A percentile compares a stretch with the other conserved stretches of the same genome.
These are phyloP conservation scores for Hypsopygia costalis DNA, from an alignment of 2,888 invertebrate species.

Conservation along the genomic window DNA sequence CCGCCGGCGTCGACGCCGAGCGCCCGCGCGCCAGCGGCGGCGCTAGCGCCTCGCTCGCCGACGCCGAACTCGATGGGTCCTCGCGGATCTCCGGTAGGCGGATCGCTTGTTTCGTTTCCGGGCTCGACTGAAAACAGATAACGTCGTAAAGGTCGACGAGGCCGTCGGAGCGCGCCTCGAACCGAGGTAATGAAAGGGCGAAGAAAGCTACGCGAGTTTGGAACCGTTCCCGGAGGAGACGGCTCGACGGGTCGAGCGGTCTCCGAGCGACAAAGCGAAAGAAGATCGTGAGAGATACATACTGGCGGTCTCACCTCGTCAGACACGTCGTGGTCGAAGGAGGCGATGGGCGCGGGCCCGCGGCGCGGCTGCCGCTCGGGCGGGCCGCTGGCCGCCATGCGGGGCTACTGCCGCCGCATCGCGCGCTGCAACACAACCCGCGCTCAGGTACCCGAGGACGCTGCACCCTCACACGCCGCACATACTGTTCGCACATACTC, in stretches of 20 bases:
- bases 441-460: constrained; percentile 11
- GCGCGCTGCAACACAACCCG: constrained; percentile 13
- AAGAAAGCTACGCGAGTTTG: neutral
- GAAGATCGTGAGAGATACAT: constrained; percentile 65
- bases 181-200: neutral
- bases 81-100: constrained; percentile 79
- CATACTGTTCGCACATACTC: neutral
- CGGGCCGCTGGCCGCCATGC: constrained; percentile 44
- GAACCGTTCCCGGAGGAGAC: neutral
- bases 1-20: constrained; percentile 64
- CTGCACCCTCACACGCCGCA: neutral
- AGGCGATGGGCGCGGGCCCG: constrained; percentile 96
- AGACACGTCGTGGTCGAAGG: constrained; percentile 92
- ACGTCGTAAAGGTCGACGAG: neutral
- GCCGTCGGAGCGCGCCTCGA: neutral
- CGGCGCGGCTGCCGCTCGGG: constrained; percentile 85
- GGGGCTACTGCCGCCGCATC: constrained; percentile 27
- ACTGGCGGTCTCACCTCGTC: constrained; percentile 85
- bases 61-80: constrained; percentile 55
- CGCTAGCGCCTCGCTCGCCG: constrained; percentile 27
- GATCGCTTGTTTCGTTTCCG: constrained; percentile 78
- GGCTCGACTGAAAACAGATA: constrained; percentile 71
- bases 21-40: constrained; percentile 62
- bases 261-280: constrained; percentile 39
- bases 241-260: constrained; percentile 3